A percentile compares a stretch with the other conserved stretches of the same genome.
These are phyloP conservation scores for Oncorhynchus clarkii DNA, from an alignment of 2,113 vertebrate genomes.

Conservation along the genomic window DNA sequence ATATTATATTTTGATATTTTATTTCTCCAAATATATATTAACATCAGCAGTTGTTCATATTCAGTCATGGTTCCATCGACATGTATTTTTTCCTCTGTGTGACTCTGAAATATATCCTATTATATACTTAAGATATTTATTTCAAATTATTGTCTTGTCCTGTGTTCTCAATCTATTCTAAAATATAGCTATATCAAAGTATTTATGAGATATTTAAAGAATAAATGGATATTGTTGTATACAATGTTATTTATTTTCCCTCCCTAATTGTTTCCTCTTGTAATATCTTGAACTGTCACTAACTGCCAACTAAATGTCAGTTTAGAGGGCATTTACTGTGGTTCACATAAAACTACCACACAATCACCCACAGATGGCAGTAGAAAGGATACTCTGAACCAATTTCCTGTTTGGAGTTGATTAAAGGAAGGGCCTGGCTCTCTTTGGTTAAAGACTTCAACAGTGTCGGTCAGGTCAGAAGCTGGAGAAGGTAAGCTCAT, in stretches of 20 bases:
- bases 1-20: too few species aligned
- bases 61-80: not conserved
- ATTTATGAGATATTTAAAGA: conserved; percentile 40
- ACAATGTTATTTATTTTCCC: not conserved
- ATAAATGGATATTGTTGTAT: not conserved
- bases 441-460: too few species aligned
- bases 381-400: too few species aligned
- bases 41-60: not conserved
- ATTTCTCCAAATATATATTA: too few species aligned
- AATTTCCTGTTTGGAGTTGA: too few species aligned
- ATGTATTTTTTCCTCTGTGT: not conserved
- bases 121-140: conserved; percentile 20
- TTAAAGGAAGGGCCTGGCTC: too few species aligned
- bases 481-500: too few species aligned
- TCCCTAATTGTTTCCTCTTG: not conserved
- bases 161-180: conserved; percentile 30
- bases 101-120: conserved; percentile 34
- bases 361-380: too few species aligned
- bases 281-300: not conserved
- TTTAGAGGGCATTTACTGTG: not conserved
- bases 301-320: not conserved
- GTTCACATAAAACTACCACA: not conserved
- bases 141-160: conserved; percentile 9
- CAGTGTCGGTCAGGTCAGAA: too few species aligned
- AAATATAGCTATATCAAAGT: conserved; percentile 43